These are phyloP conservation scores for Naso thynnoides DNA, from an alignment of 2,797 vertebrate species.

Conservation along the genomic window DNA sequence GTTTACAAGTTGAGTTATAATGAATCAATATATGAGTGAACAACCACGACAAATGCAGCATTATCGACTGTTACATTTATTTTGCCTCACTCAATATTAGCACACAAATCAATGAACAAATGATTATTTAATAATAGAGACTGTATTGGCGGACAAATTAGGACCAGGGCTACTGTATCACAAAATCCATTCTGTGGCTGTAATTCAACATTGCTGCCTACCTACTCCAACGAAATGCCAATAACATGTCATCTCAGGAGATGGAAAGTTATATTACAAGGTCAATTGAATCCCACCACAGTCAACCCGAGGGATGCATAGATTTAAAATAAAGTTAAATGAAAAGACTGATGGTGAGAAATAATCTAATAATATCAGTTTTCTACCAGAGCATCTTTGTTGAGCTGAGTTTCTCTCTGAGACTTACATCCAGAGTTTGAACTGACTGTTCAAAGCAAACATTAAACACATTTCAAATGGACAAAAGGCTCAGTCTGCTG, in stretches of 20 bases:
- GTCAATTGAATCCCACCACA: conserved; percentile 40
- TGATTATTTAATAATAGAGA: conserved; percentile 55
- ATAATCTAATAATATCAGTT: conserved; percentile 20
- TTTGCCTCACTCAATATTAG: conserved; percentile 44
- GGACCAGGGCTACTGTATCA: conserved; percentile 23
- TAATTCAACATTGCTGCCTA: conserved; percentile 23
- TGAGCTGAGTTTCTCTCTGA: conserved; percentile 18
- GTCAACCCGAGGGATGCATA: conserved; percentile 31
- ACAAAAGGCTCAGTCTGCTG: conserved; percentile 9
- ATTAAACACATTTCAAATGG: conserved; percentile 33
- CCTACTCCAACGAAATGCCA: conserved; percentile 26
- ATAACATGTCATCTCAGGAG: conserved; percentile 37
- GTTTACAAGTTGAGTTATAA: conserved; percentile 39
- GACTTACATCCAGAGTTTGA: conserved; percentile 14
- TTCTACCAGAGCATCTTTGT: conserved; percentile 39
- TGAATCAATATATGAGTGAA: conserved; percentile 42
- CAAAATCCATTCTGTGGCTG: conserved; percentile 41
- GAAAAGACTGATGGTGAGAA: neutral
- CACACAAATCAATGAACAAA: conserved; percentile 56
- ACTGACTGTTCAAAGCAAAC: conserved; percentile 39
- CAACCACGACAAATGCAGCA: conserved; percentile 20
- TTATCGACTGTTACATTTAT: conserved; percentile 47
- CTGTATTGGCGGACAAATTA: conserved; percentile 38
- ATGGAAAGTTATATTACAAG: conserved; percentile 36
- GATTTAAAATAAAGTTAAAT: conserved; percentile 20